These are phyloP conservation scores for Strigamia transsilvanica DNA, from an alignment of 2,888 invertebrate genomes.

Conservation along the genomic window DNA sequence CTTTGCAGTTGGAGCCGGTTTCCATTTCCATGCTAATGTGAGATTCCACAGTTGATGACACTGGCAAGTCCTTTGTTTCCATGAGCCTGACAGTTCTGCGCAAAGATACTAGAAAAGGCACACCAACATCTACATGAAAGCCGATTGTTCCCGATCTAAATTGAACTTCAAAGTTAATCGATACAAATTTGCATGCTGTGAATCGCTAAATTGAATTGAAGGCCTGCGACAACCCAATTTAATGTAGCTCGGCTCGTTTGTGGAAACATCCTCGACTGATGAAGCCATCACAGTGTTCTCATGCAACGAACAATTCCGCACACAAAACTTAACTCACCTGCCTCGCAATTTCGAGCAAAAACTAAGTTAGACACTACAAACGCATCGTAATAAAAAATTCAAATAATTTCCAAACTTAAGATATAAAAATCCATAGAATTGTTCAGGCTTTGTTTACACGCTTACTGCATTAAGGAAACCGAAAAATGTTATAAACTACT, in stretches of 20 bases:
- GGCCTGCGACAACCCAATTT: slow-evolving; percentile 43
- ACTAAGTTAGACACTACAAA: neutral
- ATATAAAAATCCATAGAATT: too few relatives aligned
- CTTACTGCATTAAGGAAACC: too few relatives aligned
- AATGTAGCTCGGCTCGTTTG: slow-evolving; percentile 49
- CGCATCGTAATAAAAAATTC: neutral
- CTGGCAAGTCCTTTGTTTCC: slow-evolving; percentile 44
- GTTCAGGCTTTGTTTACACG: too few relatives aligned
- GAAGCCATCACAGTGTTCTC: slow-evolving; percentile 42
- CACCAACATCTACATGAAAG: slow-evolving; percentile 22
- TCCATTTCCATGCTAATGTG: slow-evolving; percentile 48
- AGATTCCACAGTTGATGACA: slow-evolving; percentile 48
- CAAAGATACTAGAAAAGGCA: slow-evolving; percentile 3
- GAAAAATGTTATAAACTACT: neutral
- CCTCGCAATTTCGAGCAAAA: neutral
- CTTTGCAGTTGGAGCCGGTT: slow-evolving; percentile 27
- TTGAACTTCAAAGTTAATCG: slow-evolving; percentile 44
- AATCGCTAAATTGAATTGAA: slow-evolving; percentile 45
- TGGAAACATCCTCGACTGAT: slow-evolving; percentile 44
- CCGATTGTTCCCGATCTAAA: slow-evolving; percentile 46
- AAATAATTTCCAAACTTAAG: neutral
- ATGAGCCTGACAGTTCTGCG: slow-evolving; percentile 34
- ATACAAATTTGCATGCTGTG: slow-evolving; percentile 40
- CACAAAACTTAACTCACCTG: neutral
- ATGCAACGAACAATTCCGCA: neutral